Conservation (phyloP, 2,888 invertebrate species). For the Sisyra terminalis region DNA sequence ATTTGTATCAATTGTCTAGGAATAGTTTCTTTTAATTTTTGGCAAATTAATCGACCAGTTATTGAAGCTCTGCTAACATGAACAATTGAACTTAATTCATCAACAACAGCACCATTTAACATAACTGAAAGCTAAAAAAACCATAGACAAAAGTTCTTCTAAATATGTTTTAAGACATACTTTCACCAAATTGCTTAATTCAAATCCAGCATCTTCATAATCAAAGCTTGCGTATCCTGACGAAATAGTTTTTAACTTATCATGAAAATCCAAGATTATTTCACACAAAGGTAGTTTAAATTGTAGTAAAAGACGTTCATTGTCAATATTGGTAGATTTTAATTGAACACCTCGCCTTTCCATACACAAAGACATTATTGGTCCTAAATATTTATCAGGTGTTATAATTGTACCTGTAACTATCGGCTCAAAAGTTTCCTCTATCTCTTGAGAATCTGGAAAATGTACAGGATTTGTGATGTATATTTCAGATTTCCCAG, state of each 20-base stretch:
- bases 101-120: slow-evolving; percentile 64
- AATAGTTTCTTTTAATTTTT: slow-evolving; percentile 65
- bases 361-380: slow-evolving; percentile 53
- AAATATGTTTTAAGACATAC: slow-evolving; percentile 38
- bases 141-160: too few species aligned
- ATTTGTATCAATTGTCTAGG: slow-evolving; percentile 81
- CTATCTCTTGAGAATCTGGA: slow-evolving; percentile 48
- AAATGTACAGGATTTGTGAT: slow-evolving; percentile 62
- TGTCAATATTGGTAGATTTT: slow-evolving; percentile 62
- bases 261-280: slow-evolving; percentile 90
- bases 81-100: slow-evolving; percentile 71
- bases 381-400: slow-evolving; percentile 56
- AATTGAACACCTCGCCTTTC: slow-evolving; percentile 57
- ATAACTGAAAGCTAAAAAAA: slow-evolving; percentile 48
- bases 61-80: slow-evolving; percentile 50
- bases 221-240: slow-evolving; percentile 95
- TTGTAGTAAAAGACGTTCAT: slow-evolving; percentile 62
- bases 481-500: slow-evolving; percentile 38
- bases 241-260: slow-evolving; percentile 70
- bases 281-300: slow-evolving; percentile 81
- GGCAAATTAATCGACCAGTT: slow-evolving; percentile 49
- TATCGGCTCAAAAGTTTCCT: slow-evolving; percentile 71
- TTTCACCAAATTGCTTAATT: slow-evolving; percentile 59
- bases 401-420: slow-evolving; percentile 81
- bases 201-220: slow-evolving; percentile 78